Evolutionary conservation across 2,797 vertebrate genomes (phyloP), one percentile per base, ranked within the genome.

Genomic region (Myripristis murdjan): DNA sequence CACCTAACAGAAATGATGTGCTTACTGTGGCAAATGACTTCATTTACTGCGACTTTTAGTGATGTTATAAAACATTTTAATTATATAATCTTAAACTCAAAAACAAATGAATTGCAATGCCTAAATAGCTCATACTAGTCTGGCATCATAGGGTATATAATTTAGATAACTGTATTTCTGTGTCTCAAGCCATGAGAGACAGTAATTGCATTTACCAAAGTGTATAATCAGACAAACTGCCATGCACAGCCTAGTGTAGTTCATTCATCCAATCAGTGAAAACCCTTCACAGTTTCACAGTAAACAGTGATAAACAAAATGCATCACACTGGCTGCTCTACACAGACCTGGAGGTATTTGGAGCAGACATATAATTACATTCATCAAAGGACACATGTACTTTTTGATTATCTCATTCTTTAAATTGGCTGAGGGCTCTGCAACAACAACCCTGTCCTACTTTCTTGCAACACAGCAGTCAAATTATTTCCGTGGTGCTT

Each of bases 361-460:
- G 46, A 78, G 73, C 33, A 72, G 63, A 72, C 75, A 64, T 51
- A 56, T 82, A 84, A 87, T 89, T 85, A 78, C 64, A 83, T 87
- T 85, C 62, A 83, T 89, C 85, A 89, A 74, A 83, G 67, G 55
- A 76, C 52, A 1, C 78, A 76, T 56, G 66, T 59, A 67, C 68
- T 84, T 82, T 82, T 57, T 48, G 75, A 77, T 70, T 79, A 81
- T 74, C 81, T 78, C 56, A 64, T 87, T 86, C 59, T 73, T 63
- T 59, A 47, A 41, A 57, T 11, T 71, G 28, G 73, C 84, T 71
- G 48, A n/a, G 23, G 76, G 83, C 73, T 81, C 54, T 41, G 56
- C 35, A 77, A 60, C 39, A 73, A 72, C 67, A 83, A 80, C 52
- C 62, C 70, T 83, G 85, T 82, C 86, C 86, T 77, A 85, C 86